Evolutionary conservation across 1,140 invertebrate genomes (phyloP), one percentile per base, ranked within the genome.

Genomic region (Drosophila suzukii): DNA sequence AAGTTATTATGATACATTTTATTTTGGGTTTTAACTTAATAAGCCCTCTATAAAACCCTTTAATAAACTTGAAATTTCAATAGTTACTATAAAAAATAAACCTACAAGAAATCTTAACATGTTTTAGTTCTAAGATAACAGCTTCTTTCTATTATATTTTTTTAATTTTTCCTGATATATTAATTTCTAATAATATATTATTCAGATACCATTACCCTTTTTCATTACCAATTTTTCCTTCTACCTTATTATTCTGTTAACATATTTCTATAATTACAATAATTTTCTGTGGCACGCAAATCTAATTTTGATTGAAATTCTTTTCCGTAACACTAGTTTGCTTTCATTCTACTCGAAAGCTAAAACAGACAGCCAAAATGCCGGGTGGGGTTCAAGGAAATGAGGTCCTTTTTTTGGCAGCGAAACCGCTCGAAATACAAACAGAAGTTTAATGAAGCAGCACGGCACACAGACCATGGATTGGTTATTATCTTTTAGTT

Each of bases 401-500:
- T 49, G 12, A 24, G 12, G 34, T 70, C 41, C 66, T 56, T 73
- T 49, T 49, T 34, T 46, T 17, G 55, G 49, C 46, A 60, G 47
- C 34, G 53, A 61, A 72, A 55, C 57, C 56, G 43, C 57, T 55
- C 24, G 44, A 58, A 73, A 67, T 53, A 71, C 60, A 81, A 77
- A 84, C 81, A 68, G 49, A 84, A 75, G 78, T 76, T 79, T 82
- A 82, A 82, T 86, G 75, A 86, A 88, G 75, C 76, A 77, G 41
- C 60, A 38, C 8, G 20, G 36, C 17, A 20, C 50, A 65, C 34
- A 57, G 54, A 65, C 34, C 66, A 89, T 81, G 55, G 77, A 89
- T 89, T 89, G 77, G 62, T 90, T 89, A 89, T 89, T 89, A 89
- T 90, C 77, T 90, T 81, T 89, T 75, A 81, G 80, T 88, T 90